A percentile compares a stretch with the other conserved stretches of the same genome.
phyloP scores from a whole-genome alignment of 2,797 vertebrate genomes.

The Myotis daubentonii region DNA sequence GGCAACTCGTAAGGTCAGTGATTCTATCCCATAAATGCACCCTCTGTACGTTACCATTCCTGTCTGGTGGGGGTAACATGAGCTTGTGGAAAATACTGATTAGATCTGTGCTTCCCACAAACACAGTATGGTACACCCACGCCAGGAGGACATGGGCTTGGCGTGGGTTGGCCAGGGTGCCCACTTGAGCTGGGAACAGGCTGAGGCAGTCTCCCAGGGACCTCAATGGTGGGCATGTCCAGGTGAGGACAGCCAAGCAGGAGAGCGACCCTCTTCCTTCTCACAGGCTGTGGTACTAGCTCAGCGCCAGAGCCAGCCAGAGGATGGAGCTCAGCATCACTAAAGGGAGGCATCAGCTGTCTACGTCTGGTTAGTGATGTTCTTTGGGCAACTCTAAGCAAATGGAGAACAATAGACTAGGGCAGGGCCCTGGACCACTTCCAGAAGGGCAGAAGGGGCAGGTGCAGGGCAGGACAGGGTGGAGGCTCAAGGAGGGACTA shows the following conservation, averaged over 20 bases:
- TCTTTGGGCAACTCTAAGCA: not conserved
- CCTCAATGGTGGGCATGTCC: not conserved
- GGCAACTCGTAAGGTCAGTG: not conserved
- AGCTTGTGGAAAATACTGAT: not conserved
- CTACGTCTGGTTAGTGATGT: not conserved
- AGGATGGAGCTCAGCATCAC: not conserved
- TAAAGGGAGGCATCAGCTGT: not conserved
- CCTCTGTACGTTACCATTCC: not conserved
- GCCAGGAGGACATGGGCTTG: not conserved
- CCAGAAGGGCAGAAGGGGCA: not conserved
- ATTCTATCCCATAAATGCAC: not conserved
- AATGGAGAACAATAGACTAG: not conserved
- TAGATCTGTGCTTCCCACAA: not conserved
- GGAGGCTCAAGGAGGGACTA: not conserved
- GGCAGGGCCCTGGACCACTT: not conserved
- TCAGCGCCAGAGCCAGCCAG: not conserved
- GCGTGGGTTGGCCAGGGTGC: not conserved
- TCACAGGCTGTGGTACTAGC: not conserved
- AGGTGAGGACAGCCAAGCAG: not conserved
- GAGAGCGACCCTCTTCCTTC: not conserved
- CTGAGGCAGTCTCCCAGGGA: not conserved
- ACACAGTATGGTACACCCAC: not conserved
- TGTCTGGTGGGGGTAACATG: not conserved
- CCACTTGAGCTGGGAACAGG: not conserved
- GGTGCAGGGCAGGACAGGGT: not conserved